These are phyloP conservation scores for Biston stratarius DNA, from an alignment of 2,888 invertebrate genomes.

Conservation along the genomic window DNA sequence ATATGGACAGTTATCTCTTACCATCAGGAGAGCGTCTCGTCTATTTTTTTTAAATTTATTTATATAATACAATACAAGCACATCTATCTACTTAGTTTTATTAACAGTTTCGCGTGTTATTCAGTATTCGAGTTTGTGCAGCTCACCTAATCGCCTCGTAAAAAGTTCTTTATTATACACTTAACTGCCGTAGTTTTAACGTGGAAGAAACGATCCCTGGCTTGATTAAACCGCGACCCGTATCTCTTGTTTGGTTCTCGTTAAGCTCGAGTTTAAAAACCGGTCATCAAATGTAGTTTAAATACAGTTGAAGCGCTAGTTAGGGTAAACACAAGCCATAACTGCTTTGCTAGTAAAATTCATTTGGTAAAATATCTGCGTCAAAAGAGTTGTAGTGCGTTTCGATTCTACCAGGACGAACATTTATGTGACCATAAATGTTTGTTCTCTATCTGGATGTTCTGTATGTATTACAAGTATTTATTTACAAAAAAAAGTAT, in stretches of 20 bases:
- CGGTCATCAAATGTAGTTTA: conserved; percentile 28
- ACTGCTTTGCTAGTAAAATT: no score
- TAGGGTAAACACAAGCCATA: conserved; percentile 18
- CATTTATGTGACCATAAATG: no score
- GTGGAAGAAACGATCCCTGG: conserved; percentile 50
- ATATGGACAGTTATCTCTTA: no score
- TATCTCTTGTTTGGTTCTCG: conserved; percentile 30
- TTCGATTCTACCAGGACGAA: no score
- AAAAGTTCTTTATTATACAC: conserved; percentile 57
- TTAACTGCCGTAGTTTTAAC: conserved; percentile 53
- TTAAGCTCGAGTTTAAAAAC: conserved; percentile 24
- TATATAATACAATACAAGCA: no score
- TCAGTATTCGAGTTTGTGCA: conserved; percentile 55
- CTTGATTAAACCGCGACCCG: conserved; percentile 19
- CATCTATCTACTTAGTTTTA: conserved; percentile 44
- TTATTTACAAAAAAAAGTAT: no score
- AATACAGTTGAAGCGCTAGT: conserved; percentile 27
- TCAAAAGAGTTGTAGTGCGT: no score
- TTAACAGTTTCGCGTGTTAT: conserved; percentile 57
- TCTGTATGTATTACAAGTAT: no score
- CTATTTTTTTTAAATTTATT: no score
- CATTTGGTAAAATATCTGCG: no score
- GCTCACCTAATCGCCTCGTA: conserved; percentile 60
- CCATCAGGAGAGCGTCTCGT: no score
- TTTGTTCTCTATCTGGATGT: no score